phyloP scores from a whole-genome alignment of 2,797 vertebrate genomes.

The Microchirus variegatus region DNA sequence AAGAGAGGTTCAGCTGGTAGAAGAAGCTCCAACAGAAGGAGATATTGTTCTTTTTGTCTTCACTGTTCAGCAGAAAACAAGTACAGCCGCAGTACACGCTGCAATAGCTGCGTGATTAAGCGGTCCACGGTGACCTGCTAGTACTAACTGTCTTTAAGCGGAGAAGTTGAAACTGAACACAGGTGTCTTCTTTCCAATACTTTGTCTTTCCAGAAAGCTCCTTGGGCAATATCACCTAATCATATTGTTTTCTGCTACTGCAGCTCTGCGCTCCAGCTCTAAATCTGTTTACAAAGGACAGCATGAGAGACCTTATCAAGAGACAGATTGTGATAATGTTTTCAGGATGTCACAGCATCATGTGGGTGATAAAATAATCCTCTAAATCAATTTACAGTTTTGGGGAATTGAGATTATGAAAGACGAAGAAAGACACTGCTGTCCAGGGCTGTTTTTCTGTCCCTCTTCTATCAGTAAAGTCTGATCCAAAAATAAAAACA shows the following conservation, averaged over 20 bases:
- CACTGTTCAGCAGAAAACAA: conserved; percentile 3
- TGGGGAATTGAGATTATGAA: conserved; percentile 11
- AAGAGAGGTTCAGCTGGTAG: conserved; percentile 37
- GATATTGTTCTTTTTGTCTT: background rate
- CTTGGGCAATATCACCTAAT: conserved; percentile 53
- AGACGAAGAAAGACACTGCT: background rate
- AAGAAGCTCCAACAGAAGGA: conserved; percentile 29
- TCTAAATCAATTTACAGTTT: conserved; percentile 31
- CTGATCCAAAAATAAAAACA: background rate
- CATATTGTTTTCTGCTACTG: conserved; percentile 52
- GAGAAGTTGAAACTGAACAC: conserved; percentile 15
- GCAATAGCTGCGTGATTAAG: conserved; percentile 37
- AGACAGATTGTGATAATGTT: conserved; percentile 50
- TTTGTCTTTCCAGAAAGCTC: conserved; percentile 34
- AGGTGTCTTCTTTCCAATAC: conserved; percentile 29
- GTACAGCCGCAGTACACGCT: background rate
- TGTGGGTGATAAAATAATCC: conserved; percentile 29
- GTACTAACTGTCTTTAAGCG: conserved; percentile 40
- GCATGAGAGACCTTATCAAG: conserved; percentile 49
- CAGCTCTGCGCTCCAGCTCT: conserved; percentile 32
- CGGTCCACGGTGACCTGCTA: conserved; percentile 10
- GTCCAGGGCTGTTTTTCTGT: background rate
- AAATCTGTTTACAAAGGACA: conserved; percentile 58
- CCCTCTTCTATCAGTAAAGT: background rate
- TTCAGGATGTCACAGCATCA: conserved; percentile 25